phyloP scores from a whole-genome alignment of 2,797 vertebrate genomes.

The Limosa lapponica region DNA sequence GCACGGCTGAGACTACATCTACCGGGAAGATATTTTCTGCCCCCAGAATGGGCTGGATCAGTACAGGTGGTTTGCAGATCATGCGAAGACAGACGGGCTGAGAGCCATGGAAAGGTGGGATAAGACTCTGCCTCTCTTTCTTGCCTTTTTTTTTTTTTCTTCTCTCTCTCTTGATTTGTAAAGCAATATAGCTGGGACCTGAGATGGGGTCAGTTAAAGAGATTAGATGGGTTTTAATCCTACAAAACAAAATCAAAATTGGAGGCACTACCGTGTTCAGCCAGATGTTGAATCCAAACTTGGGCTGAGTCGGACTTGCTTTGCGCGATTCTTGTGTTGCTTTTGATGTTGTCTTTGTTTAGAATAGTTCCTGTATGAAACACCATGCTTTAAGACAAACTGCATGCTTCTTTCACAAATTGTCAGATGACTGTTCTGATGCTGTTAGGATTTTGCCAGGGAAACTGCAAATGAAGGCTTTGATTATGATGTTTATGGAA shows the following conservation, averaged over 20 bases:
- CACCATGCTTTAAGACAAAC: slow-evolving; percentile 8
- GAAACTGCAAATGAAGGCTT: slow-evolving; percentile 49
- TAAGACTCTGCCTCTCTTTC: slow-evolving; percentile 18
- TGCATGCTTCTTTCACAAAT: slow-evolving; percentile 35
- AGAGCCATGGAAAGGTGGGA: slow-evolving; percentile 81
- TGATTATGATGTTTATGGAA: slow-evolving; percentile 37
- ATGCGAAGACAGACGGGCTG: slow-evolving; percentile 73
- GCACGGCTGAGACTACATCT: slow-evolving; percentile 69
- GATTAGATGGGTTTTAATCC: slow-evolving; percentile 18
- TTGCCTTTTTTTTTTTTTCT: neutral
- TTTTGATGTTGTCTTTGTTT: slow-evolving; percentile 74
- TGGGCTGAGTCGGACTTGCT: slow-evolving; percentile 65
- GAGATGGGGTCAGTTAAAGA: slow-evolving; percentile 12
- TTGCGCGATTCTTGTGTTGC: slow-evolving; percentile 9
- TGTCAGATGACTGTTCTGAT: slow-evolving; percentile 51
- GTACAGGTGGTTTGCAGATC: slow-evolving; percentile 80
- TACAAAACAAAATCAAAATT: neutral
- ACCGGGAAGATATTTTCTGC: slow-evolving; percentile 34
- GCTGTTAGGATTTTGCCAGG: slow-evolving; percentile 45
- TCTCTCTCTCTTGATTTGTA: neutral
- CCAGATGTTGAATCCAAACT: slow-evolving; percentile 74
- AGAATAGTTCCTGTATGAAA: slow-evolving; percentile 11
- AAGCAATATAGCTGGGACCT: slow-evolving; percentile 6
- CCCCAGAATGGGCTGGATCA: slow-evolving; percentile 77
- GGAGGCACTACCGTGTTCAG: slow-evolving; percentile 17